Percentiles rank a stretch among this genome's conserved stretches.
phyloP scores from a whole-genome alignment of 1,140 invertebrate species.

The Aphelinus atriplicis region DNA sequence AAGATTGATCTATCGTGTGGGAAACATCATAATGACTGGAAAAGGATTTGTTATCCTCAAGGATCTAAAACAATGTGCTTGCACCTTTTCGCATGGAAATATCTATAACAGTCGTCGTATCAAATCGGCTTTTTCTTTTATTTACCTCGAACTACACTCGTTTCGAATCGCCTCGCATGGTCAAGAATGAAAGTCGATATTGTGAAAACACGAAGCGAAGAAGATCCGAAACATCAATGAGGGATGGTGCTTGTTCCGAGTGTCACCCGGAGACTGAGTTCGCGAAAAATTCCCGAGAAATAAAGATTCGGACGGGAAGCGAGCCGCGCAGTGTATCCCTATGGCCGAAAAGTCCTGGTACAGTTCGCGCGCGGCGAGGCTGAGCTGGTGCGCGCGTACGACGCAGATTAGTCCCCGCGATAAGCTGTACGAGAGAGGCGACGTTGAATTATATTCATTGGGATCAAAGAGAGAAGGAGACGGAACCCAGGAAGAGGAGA shows the following conservation, averaged over 20 bases:
- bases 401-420: conserved; percentile 21
- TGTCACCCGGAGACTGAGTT: conserved; percentile 15
- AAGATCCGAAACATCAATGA: background rate
- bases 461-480: conserved; percentile 31
- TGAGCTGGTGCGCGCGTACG: conserved; percentile 1
- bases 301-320: background rate
- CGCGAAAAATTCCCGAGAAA: background rate
- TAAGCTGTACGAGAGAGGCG: conserved; percentile 1
- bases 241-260: background rate
- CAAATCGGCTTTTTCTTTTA: no score
- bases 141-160: no score
- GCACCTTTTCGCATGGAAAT: no score
- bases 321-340: background rate
- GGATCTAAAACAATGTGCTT: no score
- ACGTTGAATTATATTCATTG: conserved; percentile 32
- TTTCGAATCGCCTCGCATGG: no score
- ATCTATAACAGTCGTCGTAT: no score
- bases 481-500: conserved; percentile 40
- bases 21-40: no score
- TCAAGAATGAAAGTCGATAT: no score
- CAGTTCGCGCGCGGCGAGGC: background rate
- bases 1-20: no score
- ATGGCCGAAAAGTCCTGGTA: conserved; percentile 5
- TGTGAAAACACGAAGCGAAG: no score
- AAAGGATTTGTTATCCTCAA: no score